phyloP scores from a whole-genome alignment of 2,113 vertebrate species.

The Rattus rattus region DNA sequence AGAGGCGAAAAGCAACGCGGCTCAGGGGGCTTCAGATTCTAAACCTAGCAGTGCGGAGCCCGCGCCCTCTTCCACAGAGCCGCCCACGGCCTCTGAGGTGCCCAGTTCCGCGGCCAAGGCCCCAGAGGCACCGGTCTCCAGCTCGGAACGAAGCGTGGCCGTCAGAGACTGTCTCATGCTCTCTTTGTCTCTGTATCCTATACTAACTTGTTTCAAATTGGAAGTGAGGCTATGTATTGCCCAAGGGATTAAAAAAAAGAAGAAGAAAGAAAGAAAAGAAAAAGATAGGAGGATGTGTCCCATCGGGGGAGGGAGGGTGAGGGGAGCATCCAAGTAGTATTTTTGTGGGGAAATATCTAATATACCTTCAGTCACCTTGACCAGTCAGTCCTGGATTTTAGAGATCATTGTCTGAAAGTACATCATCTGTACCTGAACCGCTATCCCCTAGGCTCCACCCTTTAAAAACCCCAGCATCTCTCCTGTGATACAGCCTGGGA shows the following conservation, averaged over 20 bases:
- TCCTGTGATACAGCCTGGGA: conserved; percentile 83
- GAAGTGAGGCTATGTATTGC: conserved; percentile 88
- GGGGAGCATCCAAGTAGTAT: conserved; percentile 90
- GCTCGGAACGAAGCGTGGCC: conserved; percentile 96
- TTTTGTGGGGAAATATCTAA: conserved; percentile 92
- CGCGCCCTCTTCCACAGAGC: conserved; percentile 91
- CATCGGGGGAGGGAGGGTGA: conserved; percentile 85
- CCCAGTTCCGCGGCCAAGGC: conserved; percentile 92
- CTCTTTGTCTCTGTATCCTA: conserved; percentile 85
- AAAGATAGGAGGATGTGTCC: conserved; percentile 82
- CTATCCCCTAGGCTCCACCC: conserved; percentile 83
- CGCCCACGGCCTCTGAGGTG: conserved; percentile 87
- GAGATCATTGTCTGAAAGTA: conserved; percentile 87
- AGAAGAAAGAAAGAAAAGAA: background rate
- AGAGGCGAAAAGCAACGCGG: conserved; percentile 90
- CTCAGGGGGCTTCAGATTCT: conserved; percentile 91
- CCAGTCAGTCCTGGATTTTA: conserved; percentile 85
- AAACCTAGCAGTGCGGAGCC: conserved; percentile 93
- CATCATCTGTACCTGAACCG: conserved; percentile 86
- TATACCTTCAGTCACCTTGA: conserved; percentile 89
- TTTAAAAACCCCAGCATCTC: conserved; percentile 73
- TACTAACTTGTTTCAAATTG: conserved; percentile 90
- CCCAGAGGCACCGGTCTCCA: conserved; percentile 86
- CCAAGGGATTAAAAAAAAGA: conserved; percentile 75
- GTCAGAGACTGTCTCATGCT: conserved; percentile 91